phyloP scores from a whole-genome alignment of 2,113 vertebrate genomes.

The Brachionichthys hirsutus region DNA sequence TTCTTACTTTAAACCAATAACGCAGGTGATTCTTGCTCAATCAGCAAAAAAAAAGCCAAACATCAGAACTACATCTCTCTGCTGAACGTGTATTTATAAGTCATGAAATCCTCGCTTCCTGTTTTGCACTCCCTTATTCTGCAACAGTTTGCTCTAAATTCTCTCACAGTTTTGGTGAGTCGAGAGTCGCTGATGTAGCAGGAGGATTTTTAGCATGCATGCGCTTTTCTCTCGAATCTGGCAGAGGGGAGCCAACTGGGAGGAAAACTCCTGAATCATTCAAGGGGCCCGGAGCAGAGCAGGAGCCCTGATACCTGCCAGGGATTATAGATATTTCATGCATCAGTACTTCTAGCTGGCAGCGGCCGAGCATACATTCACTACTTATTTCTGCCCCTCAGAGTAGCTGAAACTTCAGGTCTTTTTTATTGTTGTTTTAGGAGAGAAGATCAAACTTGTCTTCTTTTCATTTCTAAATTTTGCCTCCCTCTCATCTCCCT shows the following conservation, averaged over 20 bases:
- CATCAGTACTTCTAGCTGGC: constrained; percentile 4
- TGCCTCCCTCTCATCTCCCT: not conserved
- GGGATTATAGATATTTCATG: constrained; percentile 51
- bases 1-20: too few species aligned
- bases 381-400: not conserved
- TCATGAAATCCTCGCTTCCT: not conserved
- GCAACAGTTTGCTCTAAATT: not conserved
- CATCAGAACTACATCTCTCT: not conserved
- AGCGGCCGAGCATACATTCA: constrained; percentile 1
- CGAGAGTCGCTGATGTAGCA: constrained; percentile 34
- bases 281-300: constrained; percentile 12
- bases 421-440: constrained; percentile 24
- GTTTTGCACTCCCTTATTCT: not conserved
- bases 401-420: not conserved
- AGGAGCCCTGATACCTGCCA: constrained; percentile 19
- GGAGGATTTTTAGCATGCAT: not conserved
- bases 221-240: constrained; percentile 23
- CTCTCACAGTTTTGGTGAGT: not conserved
- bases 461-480: constrained; percentile 9
- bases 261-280: constrained; percentile 45
- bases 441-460: constrained; percentile 18
- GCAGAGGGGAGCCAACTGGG: constrained; percentile 2
- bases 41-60: not conserved
- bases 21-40: too few species aligned
- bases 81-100: not conserved